These are phyloP conservation scores for Hydrotaea cyrtoneurina DNA, from an alignment of 2,888 invertebrate species.

Conservation along the genomic window DNA sequence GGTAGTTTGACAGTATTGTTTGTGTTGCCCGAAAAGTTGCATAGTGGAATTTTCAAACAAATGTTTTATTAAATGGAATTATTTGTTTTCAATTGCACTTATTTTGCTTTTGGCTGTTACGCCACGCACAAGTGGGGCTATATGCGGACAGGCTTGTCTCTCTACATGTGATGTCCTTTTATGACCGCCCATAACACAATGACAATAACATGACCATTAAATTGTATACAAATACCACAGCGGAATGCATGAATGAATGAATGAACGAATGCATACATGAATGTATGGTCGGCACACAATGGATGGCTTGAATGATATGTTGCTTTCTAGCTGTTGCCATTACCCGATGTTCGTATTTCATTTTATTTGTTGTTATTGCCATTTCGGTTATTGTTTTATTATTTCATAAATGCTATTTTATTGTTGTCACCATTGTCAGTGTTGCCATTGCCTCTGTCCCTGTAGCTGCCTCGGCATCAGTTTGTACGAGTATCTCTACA, in stretches of 20 bases:
- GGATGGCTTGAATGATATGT: constrained; percentile 17
- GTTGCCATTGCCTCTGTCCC: neutral
- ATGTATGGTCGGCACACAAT: neutral
- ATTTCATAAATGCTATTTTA: constrained; percentile 1
- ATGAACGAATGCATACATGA: no score
- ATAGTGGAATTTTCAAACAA: constrained; percentile 33
- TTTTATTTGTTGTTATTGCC: neutral
- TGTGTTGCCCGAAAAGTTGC: constrained; percentile 24
- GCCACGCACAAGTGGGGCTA: no score
- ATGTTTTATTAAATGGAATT: constrained; percentile 50
- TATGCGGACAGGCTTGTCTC: no score
- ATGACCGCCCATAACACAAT: constrained; percentile 11
- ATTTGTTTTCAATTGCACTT: constrained; percentile 48
- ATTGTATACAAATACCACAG: constrained; percentile 33
- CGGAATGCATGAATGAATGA: neutral
- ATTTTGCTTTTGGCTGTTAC: constrained; percentile 30
- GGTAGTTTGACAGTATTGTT: neutral
- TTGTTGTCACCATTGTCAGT: neutral
- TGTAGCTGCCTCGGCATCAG: neutral
- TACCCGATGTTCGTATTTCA: neutral
- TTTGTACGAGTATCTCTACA: neutral
- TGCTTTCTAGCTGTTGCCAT: neutral
- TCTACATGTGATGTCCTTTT: neutral
- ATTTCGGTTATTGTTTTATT: neutral
- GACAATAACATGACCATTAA: constrained; percentile 34